Evolutionary conservation across 2,888 invertebrate genomes (phyloP).

Genomic region (Drosophila robusta): DNA sequence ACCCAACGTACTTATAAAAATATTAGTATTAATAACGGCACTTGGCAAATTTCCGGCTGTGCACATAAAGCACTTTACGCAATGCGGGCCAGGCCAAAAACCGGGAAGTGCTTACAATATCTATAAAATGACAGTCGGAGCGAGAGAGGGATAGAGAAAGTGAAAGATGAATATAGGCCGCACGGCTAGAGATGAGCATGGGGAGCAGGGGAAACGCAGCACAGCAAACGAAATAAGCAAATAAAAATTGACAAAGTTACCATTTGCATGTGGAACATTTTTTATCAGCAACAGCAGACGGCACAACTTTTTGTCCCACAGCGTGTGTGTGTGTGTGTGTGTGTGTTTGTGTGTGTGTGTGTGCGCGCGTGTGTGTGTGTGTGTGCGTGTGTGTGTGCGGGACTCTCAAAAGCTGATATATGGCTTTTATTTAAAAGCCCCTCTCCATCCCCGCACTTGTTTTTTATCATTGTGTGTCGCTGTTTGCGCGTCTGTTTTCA

Average conservation of each 20-base stretch:
- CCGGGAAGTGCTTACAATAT: slow-evolving; percentile 40
- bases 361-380: slow-evolving; percentile 8
- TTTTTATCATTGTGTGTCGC: slow-evolving; percentile 40
- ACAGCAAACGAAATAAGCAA: slow-evolving; percentile 45
- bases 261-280: slow-evolving; percentile 52
- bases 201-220: neutral
- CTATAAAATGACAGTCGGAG: slow-evolving; percentile 22
- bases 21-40: slow-evolving; percentile 70
- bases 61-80: slow-evolving; percentile 55
- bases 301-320: slow-evolving; percentile 26
- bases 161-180: neutral
- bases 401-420: slow-evolving; percentile 50
- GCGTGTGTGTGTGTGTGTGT: slow-evolving; percentile 1
- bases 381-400: slow-evolving; percentile 14
- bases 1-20: slow-evolving; percentile 20
- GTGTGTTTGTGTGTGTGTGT: slow-evolving; percentile 18
- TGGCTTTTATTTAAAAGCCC: slow-evolving; percentile 44
- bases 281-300: slow-evolving; percentile 47
- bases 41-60: slow-evolving; percentile 53
- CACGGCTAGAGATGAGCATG: neutral
- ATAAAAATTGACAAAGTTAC: slow-evolving; percentile 61
- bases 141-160: neutral
- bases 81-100: slow-evolving; percentile 18
- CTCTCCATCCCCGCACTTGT: slow-evolving; percentile 4
- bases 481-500: slow-evolving; percentile 43